These are phyloP conservation scores for Pseudochaenichthys georgianus DNA, from an alignment of 2,797 vertebrate genomes.

Conservation along the genomic window DNA sequence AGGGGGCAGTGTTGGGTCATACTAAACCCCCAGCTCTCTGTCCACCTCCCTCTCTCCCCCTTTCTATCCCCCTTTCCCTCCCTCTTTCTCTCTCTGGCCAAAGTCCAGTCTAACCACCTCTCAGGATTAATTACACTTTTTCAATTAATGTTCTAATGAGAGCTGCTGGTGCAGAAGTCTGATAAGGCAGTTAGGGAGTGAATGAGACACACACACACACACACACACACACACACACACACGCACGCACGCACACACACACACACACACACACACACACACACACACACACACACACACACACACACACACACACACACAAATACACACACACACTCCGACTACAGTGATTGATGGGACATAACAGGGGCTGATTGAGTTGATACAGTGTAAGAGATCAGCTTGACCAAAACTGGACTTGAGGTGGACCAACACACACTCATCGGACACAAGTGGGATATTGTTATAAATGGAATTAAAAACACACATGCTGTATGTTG, in stretches of 20 bases:
- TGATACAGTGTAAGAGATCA: constrained; percentile 61
- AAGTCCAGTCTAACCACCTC: constrained; percentile 83
- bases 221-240: constrained; percentile 38
- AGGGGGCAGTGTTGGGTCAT: constrained; percentile 88
- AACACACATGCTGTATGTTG: constrained; percentile 27
- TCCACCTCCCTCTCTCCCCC: constrained; percentile 41
- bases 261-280: constrained; percentile 42
- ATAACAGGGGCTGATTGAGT: constrained; percentile 67
- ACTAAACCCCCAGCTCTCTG: constrained; percentile 40
- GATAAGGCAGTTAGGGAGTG: constrained; percentile 83
- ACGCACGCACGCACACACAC: constrained; percentile 5
- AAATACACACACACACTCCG: constrained; percentile 21
- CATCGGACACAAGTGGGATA: not conserved
- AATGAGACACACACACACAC: constrained; percentile 53
- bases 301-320: constrained; percentile 21
- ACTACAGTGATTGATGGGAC: constrained; percentile 65
- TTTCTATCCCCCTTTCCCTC: constrained; percentile 16
- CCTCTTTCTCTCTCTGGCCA: constrained; percentile 74
- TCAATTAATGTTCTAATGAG: constrained; percentile 90
- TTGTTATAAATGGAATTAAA: constrained; percentile 15
- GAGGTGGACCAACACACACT: constrained; percentile 1
- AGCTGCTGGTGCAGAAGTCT: constrained; percentile 85
- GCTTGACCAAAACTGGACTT: constrained; percentile 19
- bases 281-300: constrained; percentile 32
- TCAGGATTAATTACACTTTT: constrained; percentile 90